phyloP scores from a whole-genome alignment of 1,140 invertebrate genomes.

The Papilio aristodemus region DNA sequence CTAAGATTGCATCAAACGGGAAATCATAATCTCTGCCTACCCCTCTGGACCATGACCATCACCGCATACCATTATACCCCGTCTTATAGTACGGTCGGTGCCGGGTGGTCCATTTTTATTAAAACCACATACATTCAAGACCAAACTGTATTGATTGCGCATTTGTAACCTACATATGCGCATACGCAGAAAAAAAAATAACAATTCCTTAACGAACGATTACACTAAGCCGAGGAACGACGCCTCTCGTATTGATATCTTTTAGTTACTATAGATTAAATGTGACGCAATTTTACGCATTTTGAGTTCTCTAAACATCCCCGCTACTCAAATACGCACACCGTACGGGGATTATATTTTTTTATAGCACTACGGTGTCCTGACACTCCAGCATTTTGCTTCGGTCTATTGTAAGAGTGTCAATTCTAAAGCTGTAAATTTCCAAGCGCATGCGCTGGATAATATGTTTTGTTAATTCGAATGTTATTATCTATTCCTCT shows the following conservation, averaged over 20 bases:
- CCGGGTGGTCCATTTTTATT: conserved; percentile 3
- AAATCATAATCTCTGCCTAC: too few species aligned
- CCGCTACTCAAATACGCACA: conserved; percentile 61
- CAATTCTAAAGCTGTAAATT: neutral
- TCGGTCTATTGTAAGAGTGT: conserved; percentile 8
- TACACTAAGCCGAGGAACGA: conserved; percentile 54
- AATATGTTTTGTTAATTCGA: conserved; percentile 3
- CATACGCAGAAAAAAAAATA: conserved; percentile 5
- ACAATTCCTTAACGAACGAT: conserved; percentile 51
- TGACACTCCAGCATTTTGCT: conserved; percentile 6
- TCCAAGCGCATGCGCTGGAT: neutral
- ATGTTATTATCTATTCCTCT: conserved; percentile 8
- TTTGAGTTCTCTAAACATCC: conserved; percentile 55
- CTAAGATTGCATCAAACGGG: too few species aligned
- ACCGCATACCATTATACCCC: too few species aligned
- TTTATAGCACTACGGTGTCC: conserved; percentile 16
- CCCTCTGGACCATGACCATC: too few species aligned
- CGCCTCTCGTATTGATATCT: conserved; percentile 46
- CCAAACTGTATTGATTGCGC: conserved; percentile 13
- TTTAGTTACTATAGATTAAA: conserved; percentile 52
- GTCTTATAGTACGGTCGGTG: neutral
- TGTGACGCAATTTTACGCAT: conserved; percentile 71
- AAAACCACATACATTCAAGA: neutral
- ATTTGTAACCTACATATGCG: conserved; percentile 13
- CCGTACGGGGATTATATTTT: conserved; percentile 51